Evolutionary conservation across 2,797 vertebrate genomes (phyloP), one percentile per base, ranked within the genome.

Genomic region (Rhinophrynus dorsalis): DNA sequence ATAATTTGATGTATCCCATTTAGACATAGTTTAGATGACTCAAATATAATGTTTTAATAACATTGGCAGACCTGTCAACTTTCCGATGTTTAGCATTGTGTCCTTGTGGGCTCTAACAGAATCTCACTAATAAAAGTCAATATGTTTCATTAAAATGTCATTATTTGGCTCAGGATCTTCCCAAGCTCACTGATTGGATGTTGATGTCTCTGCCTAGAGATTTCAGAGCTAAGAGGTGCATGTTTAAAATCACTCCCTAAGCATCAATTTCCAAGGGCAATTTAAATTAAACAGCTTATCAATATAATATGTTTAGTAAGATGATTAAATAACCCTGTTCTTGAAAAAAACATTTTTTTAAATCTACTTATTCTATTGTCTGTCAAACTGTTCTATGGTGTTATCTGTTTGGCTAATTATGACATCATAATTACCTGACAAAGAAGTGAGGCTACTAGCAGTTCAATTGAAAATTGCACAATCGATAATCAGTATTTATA

Each of bases 261-360:
- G 17, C 17, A 23, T 38, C 12, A 5, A 10, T 51, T 68, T 67
- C 44, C 20, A 48, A 24, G 20, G 21, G 21, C 45, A 48, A 48
- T 13, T 56, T 47, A 45, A 21, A 57, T 29, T 50, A 30, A 44
- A 45, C 26, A 12, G 30, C 30, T 57, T 58, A 58, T 67, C 40
- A 48, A 50, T 48, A 40, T 29, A 32, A 40, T 17, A 38, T 6
- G 5, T 9, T 42, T 24, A 51, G 44, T 67, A 12, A n/a, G 51
- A 40, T 23, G 12, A 50, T 51, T 51, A 42, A 67, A 37, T 48
- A 47, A 35, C 17, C 21, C 10, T 51, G 10, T 2, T 26, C 21
- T 27, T 48, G 55, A 51, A 37, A 15, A 30, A 40, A 20, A 33
- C 30, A 21, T 45, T 26, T 23, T n/a, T 29, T 59, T 38, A 38